Evolutionary conservation across 2,113 vertebrate genomes (phyloP).

Genomic region (Mobula hypostoma): DNA sequence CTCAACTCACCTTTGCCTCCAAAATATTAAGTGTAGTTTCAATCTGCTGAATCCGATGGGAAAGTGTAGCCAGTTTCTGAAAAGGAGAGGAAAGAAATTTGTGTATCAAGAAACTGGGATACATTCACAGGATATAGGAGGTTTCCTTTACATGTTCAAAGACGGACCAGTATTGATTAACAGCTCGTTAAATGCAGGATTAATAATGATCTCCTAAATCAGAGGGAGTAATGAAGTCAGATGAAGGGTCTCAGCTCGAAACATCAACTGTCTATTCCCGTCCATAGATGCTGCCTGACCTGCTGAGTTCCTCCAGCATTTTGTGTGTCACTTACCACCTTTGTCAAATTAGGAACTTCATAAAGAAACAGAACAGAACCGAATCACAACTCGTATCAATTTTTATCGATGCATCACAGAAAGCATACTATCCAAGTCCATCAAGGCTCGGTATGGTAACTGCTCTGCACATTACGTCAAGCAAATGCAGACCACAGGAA

Average conservation of each 20-base stretch:
- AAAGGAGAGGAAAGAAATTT: slow-evolving; percentile 44
- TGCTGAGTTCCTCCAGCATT: neutral
- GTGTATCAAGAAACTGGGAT: neutral
- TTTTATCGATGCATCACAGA: no score
- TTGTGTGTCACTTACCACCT: neutral
- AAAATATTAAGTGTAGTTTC: slow-evolving; percentile 94
- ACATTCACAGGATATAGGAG: neutral
- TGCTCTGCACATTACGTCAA: no score
- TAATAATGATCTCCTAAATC: neutral
- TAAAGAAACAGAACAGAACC: no score
- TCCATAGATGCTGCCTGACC: no score
- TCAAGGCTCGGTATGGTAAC: no score
- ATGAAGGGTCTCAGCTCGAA: no score
- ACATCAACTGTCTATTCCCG: no score
- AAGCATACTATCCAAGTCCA: no score
- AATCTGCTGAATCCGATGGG: slow-evolving; percentile 93
- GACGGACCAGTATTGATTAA: neutral
- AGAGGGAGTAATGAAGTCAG: no score
- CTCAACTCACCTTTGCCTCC: slow-evolving; percentile 84
- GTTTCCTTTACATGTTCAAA: neutral
- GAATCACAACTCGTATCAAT: no score
- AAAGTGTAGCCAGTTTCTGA: slow-evolving; percentile 85
- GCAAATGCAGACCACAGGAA: no score
- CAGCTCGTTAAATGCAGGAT: no score
- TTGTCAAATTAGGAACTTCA: neutral